Percentiles rank a stretch among this genome's conserved stretches.
phyloP scores from a whole-genome alignment of 2,888 invertebrate species.

The Pachydiplax longipennis region DNA sequence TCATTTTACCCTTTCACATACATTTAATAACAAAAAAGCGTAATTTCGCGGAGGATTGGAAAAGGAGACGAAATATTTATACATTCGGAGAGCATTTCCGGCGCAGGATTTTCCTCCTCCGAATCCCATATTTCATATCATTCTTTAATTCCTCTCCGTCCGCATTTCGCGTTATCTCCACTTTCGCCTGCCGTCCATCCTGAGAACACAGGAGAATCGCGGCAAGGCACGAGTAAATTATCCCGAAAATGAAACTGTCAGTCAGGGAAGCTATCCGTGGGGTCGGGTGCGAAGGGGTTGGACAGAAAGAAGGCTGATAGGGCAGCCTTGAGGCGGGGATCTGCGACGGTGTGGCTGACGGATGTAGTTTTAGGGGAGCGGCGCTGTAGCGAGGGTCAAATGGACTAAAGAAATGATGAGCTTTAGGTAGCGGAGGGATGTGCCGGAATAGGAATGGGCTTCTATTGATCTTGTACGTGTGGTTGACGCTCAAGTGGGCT shows the following conservation, averaged over 20 bases:
- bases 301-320: not conserved
- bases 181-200: not conserved
- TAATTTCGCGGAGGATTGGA: too few species aligned
- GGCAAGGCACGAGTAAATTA: conserved; percentile 22
- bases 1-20: too few species aligned
- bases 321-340: not conserved
- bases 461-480: not conserved
- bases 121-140: not conserved
- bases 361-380: not conserved
- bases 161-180: not conserved
- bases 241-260: conserved; percentile 41
- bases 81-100: too few species aligned
- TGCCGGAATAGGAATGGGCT: not conserved
- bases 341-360: not conserved
- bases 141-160: not conserved
- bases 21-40: too few species aligned
- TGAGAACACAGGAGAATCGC: not conserved
- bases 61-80: too few species aligned
- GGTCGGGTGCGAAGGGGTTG: not conserved
- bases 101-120: too few species aligned
- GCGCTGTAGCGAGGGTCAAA: not conserved
- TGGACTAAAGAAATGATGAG: not conserved
- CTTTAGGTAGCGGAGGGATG: not conserved
- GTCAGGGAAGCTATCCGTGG: conserved; percentile 8
- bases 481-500: not conserved